Percentiles rank a stretch among this genome's conserved stretches.
These are phyloP conservation scores for Oophaga sylvatica DNA, from an alignment of 2,797 vertebrate species.

Conservation along the genomic window DNA sequence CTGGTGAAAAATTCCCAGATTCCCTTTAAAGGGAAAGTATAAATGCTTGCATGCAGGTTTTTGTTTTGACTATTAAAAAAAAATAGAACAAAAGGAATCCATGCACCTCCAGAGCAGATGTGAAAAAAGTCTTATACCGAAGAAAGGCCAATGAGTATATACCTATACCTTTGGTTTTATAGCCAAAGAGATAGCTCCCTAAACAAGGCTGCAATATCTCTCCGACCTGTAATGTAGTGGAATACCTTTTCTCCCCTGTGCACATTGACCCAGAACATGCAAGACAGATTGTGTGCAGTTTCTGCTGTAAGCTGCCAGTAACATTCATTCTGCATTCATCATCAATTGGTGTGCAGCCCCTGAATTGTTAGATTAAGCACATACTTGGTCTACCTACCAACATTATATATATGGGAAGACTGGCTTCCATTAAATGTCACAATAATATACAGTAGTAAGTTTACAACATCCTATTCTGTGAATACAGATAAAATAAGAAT, in stretches of 20 bases:
- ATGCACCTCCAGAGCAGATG: background rate
- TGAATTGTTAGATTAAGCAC: background rate
- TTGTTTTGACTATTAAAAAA: too few species aligned
- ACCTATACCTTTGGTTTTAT: background rate
- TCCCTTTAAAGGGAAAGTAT: too few species aligned
- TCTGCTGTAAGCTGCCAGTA: background rate
- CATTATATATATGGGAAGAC: background rate
- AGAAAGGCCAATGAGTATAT: background rate
- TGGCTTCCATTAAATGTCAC: background rate
- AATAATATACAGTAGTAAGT: background rate
- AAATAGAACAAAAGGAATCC: background rate
- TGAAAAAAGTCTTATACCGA: background rate
- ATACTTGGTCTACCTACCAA: background rate
- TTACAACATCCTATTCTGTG: background rate
- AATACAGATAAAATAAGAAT: background rate
- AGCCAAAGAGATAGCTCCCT: background rate
- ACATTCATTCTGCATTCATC: background rate
- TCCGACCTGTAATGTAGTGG: background rate
- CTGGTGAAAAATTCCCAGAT: too few species aligned
- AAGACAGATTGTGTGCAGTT: background rate
- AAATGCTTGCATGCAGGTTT: too few species aligned
- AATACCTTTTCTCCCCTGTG: background rate
- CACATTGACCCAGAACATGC: background rate
- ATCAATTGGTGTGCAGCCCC: background rate
- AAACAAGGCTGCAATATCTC: background rate